Percentiles rank a stretch among this genome's conserved stretches.
phyloP scores from a whole-genome alignment of 2,888 invertebrate species.

The Drosophila prostipennis region DNA sequence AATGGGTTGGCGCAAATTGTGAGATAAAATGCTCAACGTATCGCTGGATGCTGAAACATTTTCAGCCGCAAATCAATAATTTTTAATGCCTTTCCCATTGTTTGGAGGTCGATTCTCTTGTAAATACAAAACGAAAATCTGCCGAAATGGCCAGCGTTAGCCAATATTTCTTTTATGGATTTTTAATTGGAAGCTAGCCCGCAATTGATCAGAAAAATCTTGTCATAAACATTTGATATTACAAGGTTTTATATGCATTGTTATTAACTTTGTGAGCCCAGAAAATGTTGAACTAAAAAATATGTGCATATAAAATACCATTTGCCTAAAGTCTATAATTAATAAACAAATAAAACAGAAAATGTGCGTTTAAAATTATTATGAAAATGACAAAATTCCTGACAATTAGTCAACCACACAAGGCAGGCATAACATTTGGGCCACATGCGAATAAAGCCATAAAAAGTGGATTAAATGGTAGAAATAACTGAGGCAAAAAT shows the following conservation, averaged over 20 bases:
- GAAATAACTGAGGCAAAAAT: constrained; percentile 6
- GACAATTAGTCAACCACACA: constrained; percentile 19
- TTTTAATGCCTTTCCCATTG: constrained; percentile 22
- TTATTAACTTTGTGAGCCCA: too few species aligned
- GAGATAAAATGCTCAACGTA: constrained; percentile 18
- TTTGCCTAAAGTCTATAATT: not conserved
- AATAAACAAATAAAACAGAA: not conserved
- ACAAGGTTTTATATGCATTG: not conserved
- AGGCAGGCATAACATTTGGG: constrained; percentile 11
- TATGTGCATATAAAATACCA: not conserved
- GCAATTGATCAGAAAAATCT: not conserved
- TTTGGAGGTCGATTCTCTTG: constrained; percentile 15
- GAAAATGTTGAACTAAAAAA: too few species aligned
- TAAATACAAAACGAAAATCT: constrained; percentile 13
- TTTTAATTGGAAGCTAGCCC: constrained; percentile 51
- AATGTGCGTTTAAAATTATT: not conserved
- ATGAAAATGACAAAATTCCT: constrained; percentile 14
- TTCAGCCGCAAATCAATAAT: constrained; percentile 30
- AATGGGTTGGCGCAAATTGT: constrained; percentile 1
- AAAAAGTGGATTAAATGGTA: constrained; percentile 17
- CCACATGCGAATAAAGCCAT: constrained; percentile 13
- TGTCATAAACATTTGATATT: not conserved
- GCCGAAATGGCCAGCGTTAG: not conserved
- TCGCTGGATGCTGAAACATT: constrained; percentile 8
- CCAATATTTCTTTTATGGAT: constrained; percentile 53